Conservation (phyloP, 2,797 vertebrate genomes). For the Aldrovandia affinis region DNA sequence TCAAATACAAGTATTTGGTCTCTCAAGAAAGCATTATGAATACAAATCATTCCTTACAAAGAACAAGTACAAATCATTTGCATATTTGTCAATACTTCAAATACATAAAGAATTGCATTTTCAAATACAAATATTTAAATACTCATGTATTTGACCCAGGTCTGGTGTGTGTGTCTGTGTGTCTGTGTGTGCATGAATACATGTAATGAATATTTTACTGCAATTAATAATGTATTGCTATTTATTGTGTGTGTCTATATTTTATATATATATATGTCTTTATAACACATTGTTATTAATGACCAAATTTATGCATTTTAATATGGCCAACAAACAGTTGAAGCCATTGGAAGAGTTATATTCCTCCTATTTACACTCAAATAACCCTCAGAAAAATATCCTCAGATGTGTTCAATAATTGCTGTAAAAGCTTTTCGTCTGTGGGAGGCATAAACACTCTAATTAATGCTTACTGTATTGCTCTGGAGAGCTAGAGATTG, state of each 20-base stretch:
- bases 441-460: slow-evolving; percentile 57
- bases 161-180: neutral
- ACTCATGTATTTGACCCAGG: no score
- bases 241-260: neutral
- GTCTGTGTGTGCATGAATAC: slow-evolving; percentile 1
- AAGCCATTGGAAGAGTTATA: slow-evolving; percentile 14
- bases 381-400: slow-evolving; percentile 57
- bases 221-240: neutral
- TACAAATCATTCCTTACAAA: no score
- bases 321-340: slow-evolving; percentile 2
- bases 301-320: neutral
- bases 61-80: no score
- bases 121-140: no score
- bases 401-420: slow-evolving; percentile 59
- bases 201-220: neutral
- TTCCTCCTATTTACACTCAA: slow-evolving; percentile 50
- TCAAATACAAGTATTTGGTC: no score
- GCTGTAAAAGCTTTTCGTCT: slow-evolving; percentile 49
- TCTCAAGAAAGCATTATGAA: no score
- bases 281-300: neutral
- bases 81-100: neutral
- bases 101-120: no score
- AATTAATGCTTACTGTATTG: slow-evolving; percentile 62
- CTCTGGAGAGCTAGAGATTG: slow-evolving; percentile 56
- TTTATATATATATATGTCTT: neutral